Conservation (phyloP, 1,140 invertebrate genomes). For the Eueides isabella region DNA sequence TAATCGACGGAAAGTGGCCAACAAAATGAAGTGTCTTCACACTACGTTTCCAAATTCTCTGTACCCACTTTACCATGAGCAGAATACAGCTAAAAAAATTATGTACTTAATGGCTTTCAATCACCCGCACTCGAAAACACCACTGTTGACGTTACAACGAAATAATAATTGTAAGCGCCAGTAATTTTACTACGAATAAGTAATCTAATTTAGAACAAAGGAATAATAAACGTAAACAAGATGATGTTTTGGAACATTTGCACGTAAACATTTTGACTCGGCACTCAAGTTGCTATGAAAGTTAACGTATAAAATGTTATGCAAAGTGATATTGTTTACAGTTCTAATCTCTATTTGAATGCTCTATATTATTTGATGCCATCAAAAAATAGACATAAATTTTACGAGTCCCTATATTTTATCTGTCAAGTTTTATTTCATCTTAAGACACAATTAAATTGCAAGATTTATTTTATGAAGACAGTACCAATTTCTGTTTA, state of each 20-base stretch:
- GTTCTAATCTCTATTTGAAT: neutral
- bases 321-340: neutral
- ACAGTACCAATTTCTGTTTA: neutral
- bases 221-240: neutral
- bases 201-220: slow-evolving; percentile 5
- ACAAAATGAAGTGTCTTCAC: too few relatives aligned
- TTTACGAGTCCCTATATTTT: neutral
- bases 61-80: too few relatives aligned
- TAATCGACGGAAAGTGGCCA: too few relatives aligned
- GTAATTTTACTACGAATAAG: neutral
- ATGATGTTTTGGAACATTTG: neutral
- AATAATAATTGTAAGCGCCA: neutral
- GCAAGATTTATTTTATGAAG: slow-evolving; percentile 3
- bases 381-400: neutral
- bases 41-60: too few relatives aligned
- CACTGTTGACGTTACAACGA: neutral
- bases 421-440: neutral
- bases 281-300: neutral
- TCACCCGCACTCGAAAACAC: neutral
- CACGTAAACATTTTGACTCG: neutral
- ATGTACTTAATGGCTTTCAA: too few relatives aligned
- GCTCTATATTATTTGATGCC: neutral
- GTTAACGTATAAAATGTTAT: neutral
- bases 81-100: too few relatives aligned
- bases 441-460: neutral